Evolutionary conservation across 2,797 vertebrate species (phyloP).

Genomic region (Chromis chromis): DNA sequence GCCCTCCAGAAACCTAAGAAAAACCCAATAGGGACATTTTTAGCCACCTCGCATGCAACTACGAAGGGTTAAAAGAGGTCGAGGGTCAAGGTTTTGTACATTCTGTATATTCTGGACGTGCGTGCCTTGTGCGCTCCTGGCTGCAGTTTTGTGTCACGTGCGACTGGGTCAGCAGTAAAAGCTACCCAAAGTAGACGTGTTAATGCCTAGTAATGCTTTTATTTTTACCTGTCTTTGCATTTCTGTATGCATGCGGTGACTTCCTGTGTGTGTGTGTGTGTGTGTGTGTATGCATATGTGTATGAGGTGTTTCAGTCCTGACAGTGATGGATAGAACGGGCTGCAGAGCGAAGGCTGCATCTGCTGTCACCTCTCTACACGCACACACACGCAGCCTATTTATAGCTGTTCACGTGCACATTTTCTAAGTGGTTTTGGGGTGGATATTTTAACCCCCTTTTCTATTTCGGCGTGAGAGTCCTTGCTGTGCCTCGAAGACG

Average conservation of each 20-base stretch:
- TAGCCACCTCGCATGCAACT: background rate
- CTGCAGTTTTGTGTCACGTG: slow-evolving; percentile 1
- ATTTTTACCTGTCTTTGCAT: slow-evolving; percentile 11
- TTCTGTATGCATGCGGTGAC: slow-evolving; percentile 22
- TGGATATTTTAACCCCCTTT: background rate
- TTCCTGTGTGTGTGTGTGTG: background rate
- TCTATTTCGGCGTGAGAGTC: slow-evolving; percentile 31
- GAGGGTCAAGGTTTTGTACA: slow-evolving; percentile 21
- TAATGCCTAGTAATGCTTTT: slow-evolving; percentile 40
- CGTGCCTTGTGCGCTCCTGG: background rate
- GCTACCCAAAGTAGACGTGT: slow-evolving; percentile 22
- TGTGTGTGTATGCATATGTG: slow-evolving; percentile 5
- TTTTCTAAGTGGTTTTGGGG: slow-evolving; percentile 13
- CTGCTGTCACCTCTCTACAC: slow-evolving; percentile 36
- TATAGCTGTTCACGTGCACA: slow-evolving; percentile 26
- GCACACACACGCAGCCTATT: slow-evolving; percentile 32
- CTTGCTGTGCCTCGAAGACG: slow-evolving; percentile 8
- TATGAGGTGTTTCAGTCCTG: slow-evolving; percentile 25
- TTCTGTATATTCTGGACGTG: background rate
- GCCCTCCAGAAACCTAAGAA: too few species aligned
- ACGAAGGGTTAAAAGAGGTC: slow-evolving; percentile 19
- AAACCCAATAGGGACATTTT: background rate
- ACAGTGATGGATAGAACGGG: slow-evolving; percentile 53
- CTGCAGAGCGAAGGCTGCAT: slow-evolving; percentile 42
- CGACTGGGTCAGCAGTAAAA: slow-evolving; percentile 40